These are phyloP conservation scores for Damaliscus lunatus DNA, from an alignment of 2,113 vertebrate genomes.

Conservation along the genomic window DNA sequence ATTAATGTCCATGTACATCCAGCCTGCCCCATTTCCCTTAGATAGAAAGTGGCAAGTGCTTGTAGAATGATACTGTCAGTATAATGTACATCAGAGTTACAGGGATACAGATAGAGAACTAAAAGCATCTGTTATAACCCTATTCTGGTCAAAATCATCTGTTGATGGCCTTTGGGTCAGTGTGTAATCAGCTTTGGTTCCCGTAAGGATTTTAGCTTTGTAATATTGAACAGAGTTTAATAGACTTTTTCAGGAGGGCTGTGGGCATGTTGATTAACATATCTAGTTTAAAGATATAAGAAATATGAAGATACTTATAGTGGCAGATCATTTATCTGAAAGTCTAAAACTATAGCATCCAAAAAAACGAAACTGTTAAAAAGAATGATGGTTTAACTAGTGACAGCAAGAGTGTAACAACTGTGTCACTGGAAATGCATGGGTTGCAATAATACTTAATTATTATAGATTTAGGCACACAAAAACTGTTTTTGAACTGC, in stretches of 20 bases:
- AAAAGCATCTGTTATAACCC: background rate
- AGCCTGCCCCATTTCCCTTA: background rate
- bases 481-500: background rate
- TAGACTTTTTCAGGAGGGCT: background rate
- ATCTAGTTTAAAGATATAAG: background rate
- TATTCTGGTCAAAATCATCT: background rate
- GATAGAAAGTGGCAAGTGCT: background rate
- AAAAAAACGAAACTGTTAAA: background rate
- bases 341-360: background rate
- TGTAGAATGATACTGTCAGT: background rate
- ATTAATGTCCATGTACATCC: background rate
- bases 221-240: background rate
- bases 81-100: background rate
- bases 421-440: background rate
- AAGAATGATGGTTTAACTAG: background rate
- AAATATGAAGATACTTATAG: background rate
- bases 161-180: background rate
- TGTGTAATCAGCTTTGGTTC: background rate
- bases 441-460: background rate
- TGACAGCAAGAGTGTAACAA: background rate
- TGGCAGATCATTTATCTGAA: background rate
- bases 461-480: background rate
- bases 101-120: background rate
- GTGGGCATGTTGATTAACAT: background rate
- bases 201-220: background rate